Conservation (phyloP, 2,888 invertebrate genomes). For the Antheraea assamensis region DNA sequence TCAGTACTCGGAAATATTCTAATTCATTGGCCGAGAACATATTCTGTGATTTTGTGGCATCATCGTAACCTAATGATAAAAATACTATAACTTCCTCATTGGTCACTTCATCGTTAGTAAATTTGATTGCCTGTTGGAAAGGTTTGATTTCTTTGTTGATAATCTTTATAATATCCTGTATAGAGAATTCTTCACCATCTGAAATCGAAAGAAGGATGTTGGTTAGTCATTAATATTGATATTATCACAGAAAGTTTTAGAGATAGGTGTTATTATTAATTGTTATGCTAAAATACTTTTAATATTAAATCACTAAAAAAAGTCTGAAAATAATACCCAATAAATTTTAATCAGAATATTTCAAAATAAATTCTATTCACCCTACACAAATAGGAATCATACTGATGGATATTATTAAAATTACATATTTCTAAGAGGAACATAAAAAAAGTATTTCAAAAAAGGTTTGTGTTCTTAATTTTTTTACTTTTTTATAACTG, state of each 20-base stretch:
- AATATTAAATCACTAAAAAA: too few relatives aligned
- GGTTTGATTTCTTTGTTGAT: conserved; percentile 65
- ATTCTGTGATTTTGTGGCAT: conserved; percentile 67
- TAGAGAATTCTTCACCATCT: conserved; percentile 43
- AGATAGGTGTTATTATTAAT: too few relatives aligned
- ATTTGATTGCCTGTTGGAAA: conserved; percentile 64
- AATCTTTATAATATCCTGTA: conserved; percentile 55
- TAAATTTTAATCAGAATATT: too few relatives aligned
- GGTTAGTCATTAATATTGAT: not conserved
- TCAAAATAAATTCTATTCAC: not conserved
- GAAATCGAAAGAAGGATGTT: conserved; percentile 31
- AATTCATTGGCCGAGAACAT: conserved; percentile 61
- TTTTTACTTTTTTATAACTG: not conserved
- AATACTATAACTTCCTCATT: conserved; percentile 66
- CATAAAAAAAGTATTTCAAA: not conserved
- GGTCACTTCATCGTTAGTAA: conserved; percentile 63
- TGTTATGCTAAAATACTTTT: too few relatives aligned
- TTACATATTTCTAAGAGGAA: not conserved
- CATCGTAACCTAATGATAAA: conserved; percentile 63
- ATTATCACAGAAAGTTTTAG: too few relatives aligned
- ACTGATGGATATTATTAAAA: not conserved
- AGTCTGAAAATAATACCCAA: too few relatives aligned
- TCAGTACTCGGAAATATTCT: conserved; percentile 66
- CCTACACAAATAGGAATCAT: not conserved
- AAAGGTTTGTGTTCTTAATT: not conserved